Evolutionary conservation across 2,888 invertebrate species (phyloP), one percentile per base, ranked within the genome.

Genomic region (Silvanus unidentatus): DNA sequence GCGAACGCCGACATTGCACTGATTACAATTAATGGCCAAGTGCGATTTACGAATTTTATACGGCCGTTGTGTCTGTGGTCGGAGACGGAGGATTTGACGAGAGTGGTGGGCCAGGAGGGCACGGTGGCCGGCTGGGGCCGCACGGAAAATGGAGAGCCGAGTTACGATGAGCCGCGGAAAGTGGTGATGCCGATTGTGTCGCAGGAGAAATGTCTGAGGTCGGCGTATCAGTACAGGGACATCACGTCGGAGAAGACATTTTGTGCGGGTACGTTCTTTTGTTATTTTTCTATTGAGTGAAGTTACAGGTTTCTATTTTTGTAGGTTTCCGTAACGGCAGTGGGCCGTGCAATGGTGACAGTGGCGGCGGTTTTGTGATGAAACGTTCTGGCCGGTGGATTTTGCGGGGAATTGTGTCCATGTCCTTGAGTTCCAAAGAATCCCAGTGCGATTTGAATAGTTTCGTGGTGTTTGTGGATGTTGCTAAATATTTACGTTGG

Each of bases 1-100:
- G 78, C 75, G 60, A 75, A 75, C 49, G 74, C 75, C 0, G 82
- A 82, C 58, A 65, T 81, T 28, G 77, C 78, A 1, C 68, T 82
- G n/a, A 62, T 82, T 42, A 71, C 70, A 28, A 66, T 82, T 27
- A 68, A 73, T 0, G 74, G 76, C 35, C 58, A 70, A 0, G 74
- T 77, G 0, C 64, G 71, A 6, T 78, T 76, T 61, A 74, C 75
- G 0, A 74, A 75, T 47, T 76, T 72, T 59, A 78, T 82, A 37
- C 69, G 76, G 16, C 80, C 82, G 0, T 75, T 80, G 8, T 82
- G 83, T 55, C 69, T 82, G n/a, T 81, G 81, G 81, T 74, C 74
- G 0, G 77, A 75, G 16, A 28, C 40, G 62, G 53, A 42, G 15
- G 54, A 60, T 41, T 39, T 65, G n/a, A 47, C 46, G 6, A 22